Percentiles rank a stretch among this genome's conserved stretches.
These are phyloP conservation scores for Cacatua alba DNA, from an alignment of 2,113 vertebrate genomes.

Conservation along the genomic window DNA sequence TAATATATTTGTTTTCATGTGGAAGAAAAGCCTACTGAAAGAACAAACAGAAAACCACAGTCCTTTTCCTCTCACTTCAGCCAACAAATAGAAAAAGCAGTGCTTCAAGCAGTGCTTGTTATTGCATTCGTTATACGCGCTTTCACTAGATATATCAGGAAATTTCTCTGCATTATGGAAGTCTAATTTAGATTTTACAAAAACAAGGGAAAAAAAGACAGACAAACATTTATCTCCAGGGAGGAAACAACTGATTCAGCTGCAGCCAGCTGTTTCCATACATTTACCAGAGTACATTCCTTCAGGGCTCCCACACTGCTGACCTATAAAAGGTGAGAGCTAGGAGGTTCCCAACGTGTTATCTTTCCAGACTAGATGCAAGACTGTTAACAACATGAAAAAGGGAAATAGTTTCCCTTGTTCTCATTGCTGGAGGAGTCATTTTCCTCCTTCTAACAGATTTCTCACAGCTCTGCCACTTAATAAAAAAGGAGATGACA, in stretches of 20 bases:
- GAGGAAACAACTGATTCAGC: slow-evolving; percentile 55
- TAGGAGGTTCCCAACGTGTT: not conserved
- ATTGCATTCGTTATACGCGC: not conserved
- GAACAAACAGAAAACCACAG: not conserved
- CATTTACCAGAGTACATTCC: slow-evolving; percentile 53
- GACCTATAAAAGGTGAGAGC: slow-evolving; percentile 39
- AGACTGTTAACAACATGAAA: not conserved
- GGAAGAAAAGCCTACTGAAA: not conserved
- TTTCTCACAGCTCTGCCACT: not conserved
- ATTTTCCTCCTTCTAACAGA: not conserved
- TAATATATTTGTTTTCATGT: not conserved
- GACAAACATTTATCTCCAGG: slow-evolving; percentile 37
- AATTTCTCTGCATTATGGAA: not conserved
- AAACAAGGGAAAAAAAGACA: not conserved
- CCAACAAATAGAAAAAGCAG: not conserved
- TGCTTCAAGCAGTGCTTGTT: not conserved
- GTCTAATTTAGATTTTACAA: slow-evolving; percentile 18
- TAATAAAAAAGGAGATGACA: not conserved
- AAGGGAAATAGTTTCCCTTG: not conserved
- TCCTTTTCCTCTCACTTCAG: not conserved
- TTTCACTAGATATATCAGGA: not conserved
- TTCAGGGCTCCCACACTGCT: not conserved
- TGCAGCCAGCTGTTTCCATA: slow-evolving; percentile 53
- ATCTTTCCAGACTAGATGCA: not conserved
- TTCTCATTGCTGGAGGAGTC: not conserved